A percentile compares a stretch with the other conserved stretches of the same genome.
phyloP scores from a whole-genome alignment of 2,888 invertebrate species.

The Dastarcus helophoroides region DNA sequence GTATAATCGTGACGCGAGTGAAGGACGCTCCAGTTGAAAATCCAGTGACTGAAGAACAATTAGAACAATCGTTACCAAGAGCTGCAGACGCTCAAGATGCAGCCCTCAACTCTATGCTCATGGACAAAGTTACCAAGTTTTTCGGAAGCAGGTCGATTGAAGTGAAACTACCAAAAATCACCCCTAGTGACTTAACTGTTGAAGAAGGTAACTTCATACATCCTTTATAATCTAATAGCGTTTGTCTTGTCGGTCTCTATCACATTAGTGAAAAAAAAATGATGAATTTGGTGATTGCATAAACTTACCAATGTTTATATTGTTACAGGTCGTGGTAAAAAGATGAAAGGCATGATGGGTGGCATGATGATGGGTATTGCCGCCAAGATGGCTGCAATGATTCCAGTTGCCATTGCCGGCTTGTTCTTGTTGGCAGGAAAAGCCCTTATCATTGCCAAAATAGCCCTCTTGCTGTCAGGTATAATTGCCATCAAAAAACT shows the following conservation, averaged over 20 bases:
- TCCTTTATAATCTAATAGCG: not conserved
- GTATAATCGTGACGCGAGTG: constrained; percentile 52
- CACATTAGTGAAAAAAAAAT: too few species aligned
- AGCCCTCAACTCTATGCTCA: constrained; percentile 54
- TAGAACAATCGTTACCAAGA: constrained; percentile 58
- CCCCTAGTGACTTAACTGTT: constrained; percentile 54
- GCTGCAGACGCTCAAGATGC: constrained; percentile 55
- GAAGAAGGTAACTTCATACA: constrained; percentile 55
- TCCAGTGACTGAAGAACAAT: constrained; percentile 51
- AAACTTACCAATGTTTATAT: constrained; percentile 7
- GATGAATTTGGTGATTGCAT: too few species aligned
- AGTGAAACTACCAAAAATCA: constrained; percentile 62
- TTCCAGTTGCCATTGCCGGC: constrained; percentile 69
- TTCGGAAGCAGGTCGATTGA: constrained; percentile 67
- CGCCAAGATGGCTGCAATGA: constrained; percentile 73
- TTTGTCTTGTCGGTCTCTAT: too few species aligned
- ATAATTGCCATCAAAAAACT: constrained; percentile 76
- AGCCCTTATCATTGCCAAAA: constrained; percentile 68
- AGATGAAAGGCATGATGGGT: constrained; percentile 85
- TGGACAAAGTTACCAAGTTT: constrained; percentile 59
- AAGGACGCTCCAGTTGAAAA: constrained; percentile 30
- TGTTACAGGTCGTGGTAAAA: constrained; percentile 29
- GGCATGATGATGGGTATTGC: constrained; percentile 84
- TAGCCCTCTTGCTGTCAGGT: constrained; percentile 67
- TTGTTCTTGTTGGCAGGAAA: constrained; percentile 75